Evolutionary conservation across 2,797 vertebrate genomes (phyloP).

Genomic region (Acanthurus leucopareius): DNA sequence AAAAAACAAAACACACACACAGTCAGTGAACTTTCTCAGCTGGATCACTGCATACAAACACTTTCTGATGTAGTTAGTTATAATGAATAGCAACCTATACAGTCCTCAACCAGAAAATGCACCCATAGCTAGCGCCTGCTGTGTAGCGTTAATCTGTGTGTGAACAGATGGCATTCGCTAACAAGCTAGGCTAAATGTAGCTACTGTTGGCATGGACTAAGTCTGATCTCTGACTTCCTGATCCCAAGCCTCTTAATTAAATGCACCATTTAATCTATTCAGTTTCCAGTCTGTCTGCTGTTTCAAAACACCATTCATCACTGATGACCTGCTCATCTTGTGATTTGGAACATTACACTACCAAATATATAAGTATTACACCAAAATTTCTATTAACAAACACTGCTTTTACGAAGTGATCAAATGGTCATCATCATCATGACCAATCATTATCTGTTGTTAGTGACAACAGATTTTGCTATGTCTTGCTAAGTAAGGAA

Average conservation of each 20-base stretch:
- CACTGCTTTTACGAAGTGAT: neutral
- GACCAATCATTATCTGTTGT: neutral
- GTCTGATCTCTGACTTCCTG: conserved; percentile 77
- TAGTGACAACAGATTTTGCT: neutral
- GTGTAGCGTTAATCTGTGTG: conserved; percentile 71
- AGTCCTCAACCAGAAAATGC: conserved; percentile 23
- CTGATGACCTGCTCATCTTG: conserved; percentile 31
- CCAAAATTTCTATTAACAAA: neutral
- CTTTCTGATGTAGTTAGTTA: neutral
- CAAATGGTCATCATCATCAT: neutral
- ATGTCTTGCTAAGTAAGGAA: too few species aligned
- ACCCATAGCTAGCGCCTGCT: conserved; percentile 43
- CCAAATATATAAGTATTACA: conserved; percentile 18
- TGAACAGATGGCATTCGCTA: conserved; percentile 80
- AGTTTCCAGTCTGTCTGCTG: conserved; percentile 57
- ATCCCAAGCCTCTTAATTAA: conserved; percentile 84
- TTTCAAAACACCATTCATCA: conserved; percentile 48
- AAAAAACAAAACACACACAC: neutral
- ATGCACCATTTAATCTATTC: conserved; percentile 80
- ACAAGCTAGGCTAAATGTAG: conserved; percentile 83
- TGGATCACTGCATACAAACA: neutral
- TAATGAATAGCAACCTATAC: conserved; percentile 12
- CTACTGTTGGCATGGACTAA: conserved; percentile 71
- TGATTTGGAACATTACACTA: conserved; percentile 10
- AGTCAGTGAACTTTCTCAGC: neutral